These are phyloP conservation scores for Ceyx melanurus DNA, from an alignment of 2,113 vertebrate species.

Conservation along the genomic window DNA sequence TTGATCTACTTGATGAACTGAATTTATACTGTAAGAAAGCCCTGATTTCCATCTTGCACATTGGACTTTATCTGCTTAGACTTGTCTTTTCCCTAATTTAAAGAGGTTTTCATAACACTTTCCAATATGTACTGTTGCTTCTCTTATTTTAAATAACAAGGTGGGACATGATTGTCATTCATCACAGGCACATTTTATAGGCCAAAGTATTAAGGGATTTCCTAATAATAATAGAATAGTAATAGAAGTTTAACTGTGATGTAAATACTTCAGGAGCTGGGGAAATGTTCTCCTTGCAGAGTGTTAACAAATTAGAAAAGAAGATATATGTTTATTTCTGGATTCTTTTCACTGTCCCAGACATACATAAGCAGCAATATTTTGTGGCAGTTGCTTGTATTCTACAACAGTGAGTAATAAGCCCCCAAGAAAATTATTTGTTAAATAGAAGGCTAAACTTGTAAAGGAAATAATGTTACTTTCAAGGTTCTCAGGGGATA, in stretches of 20 bases:
- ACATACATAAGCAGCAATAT: not conserved
- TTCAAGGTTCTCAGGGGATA: conserved; percentile 61
- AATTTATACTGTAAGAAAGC: not conserved
- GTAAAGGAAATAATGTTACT: conserved; percentile 65
- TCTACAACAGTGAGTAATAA: not conserved
- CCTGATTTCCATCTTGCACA: not conserved
- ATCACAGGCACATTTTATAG: not conserved
- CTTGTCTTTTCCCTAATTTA: not conserved
- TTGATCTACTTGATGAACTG: not conserved
- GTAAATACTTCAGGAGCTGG: not conserved
- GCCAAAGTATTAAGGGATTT: not conserved
- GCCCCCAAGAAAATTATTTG: conserved; percentile 1
- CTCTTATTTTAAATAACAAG: conserved; percentile 7
- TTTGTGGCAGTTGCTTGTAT: not conserved
- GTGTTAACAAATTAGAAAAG: not conserved
- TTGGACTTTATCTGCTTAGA: not conserved
- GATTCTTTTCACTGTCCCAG: not conserved
- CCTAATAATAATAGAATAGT: not conserved
- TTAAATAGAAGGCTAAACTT: conserved; percentile 47
- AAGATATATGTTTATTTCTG: not conserved
- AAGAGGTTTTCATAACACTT: not conserved
- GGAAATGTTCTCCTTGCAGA: not conserved
- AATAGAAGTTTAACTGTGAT: not conserved
- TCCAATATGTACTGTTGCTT: not conserved
- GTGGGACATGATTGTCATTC: not conserved